Percentiles rank a stretch among this genome's conserved stretches.
Evolutionary conservation across 1,140 invertebrate genomes (phyloP).

Genomic region (Neuroterus valhalla): DNA sequence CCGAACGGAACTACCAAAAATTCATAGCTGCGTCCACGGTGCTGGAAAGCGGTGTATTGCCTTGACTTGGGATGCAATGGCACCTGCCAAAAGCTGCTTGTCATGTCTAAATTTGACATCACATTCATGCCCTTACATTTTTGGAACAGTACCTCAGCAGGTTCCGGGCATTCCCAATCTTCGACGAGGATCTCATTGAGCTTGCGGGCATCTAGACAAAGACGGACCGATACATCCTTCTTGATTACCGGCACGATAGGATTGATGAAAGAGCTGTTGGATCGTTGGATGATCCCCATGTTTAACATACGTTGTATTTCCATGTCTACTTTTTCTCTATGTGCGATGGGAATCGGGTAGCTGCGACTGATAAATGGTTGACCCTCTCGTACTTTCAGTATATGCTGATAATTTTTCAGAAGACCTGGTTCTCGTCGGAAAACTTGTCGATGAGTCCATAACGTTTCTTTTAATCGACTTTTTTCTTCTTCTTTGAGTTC

Average conservation of each 20-base stretch:
- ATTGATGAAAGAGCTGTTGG: slow-evolving; percentile 56
- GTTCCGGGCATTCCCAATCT: slow-evolving; percentile 46
- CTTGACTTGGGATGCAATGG: background rate
- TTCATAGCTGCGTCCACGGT: too few species aligned
- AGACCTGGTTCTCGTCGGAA: slow-evolving; percentile 41
- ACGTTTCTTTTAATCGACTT: too few species aligned
- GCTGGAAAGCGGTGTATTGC: too few species aligned
- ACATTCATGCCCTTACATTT: slow-evolving; percentile 28
- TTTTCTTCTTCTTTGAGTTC: background rate
- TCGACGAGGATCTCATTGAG: slow-evolving; percentile 55
- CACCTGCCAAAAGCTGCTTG: slow-evolving; percentile 52
- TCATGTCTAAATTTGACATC: slow-evolving; percentile 46
- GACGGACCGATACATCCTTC: slow-evolving; percentile 53
- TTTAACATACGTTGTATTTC: slow-evolving; percentile 44
- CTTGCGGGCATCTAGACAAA: slow-evolving; percentile 61
- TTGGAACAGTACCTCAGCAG: background rate
- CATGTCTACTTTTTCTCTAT: slow-evolving; percentile 35
- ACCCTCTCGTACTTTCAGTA: slow-evolving; percentile 39
- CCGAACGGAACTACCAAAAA: too few species aligned
- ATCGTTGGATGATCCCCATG: slow-evolving; percentile 49
- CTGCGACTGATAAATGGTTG: slow-evolving; percentile 34
- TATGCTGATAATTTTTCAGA: slow-evolving; percentile 36
- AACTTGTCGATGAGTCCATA: slow-evolving; percentile 7
- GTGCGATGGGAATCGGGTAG: slow-evolving; percentile 44
- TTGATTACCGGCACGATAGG: slow-evolving; percentile 58